Conservation (phyloP, 2,113 vertebrate species). For the Mobula hypostoma region DNA sequence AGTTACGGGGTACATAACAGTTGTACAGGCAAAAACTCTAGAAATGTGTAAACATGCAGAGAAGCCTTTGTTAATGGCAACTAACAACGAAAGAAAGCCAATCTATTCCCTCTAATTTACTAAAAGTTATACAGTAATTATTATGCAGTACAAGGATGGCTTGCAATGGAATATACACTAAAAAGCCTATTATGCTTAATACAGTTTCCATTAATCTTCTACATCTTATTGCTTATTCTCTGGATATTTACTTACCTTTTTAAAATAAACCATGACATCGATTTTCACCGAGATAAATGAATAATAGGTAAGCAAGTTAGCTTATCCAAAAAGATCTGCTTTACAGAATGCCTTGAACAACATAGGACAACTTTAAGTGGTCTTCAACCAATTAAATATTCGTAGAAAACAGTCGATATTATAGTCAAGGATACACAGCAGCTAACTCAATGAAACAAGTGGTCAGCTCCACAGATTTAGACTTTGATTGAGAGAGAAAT, state of each 20-base stretch:
- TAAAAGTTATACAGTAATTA: background rate
- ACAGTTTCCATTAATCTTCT: background rate
- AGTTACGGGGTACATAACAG: too few relatives aligned
- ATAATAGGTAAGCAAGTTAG: background rate
- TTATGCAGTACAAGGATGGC: background rate
- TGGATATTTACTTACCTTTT: background rate
- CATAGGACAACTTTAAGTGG: background rate
- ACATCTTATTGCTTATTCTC: background rate
- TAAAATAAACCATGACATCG: background rate
- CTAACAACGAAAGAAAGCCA: background rate
- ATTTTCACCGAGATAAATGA: background rate
- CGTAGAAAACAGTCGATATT: background rate
- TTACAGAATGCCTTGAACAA: background rate
- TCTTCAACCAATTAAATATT: background rate
- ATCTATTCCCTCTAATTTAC: background rate
- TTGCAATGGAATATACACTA: background rate
- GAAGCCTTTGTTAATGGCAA: background rate
- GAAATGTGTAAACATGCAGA: background rate
- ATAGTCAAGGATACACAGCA: background rate
- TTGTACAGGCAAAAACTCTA: background rate
- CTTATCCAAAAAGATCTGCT: background rate
- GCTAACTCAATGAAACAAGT: background rate
- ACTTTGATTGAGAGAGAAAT: background rate
- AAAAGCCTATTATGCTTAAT: background rate
- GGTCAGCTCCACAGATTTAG: background rate